phyloP scores from a whole-genome alignment of 1,140 invertebrate species.

The Diorhabda sublineata region DNA sequence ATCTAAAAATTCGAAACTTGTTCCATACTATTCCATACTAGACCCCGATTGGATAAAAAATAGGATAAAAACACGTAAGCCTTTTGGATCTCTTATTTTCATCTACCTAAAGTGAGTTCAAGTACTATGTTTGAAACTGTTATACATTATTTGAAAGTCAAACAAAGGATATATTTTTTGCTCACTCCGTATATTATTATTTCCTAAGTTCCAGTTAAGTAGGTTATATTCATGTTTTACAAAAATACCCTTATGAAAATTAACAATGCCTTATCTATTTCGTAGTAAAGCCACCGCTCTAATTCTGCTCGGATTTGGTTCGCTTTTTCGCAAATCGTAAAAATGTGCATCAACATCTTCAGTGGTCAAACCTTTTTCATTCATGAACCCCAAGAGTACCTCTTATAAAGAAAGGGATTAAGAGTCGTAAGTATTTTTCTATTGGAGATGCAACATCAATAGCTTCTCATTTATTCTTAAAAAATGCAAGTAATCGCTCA shows the following conservation, averaged over 20 bases:
- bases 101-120: too few species aligned
- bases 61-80: too few species aligned
- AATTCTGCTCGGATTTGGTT: not conserved
- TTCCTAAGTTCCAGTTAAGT: too few species aligned
- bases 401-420: constrained; percentile 29
- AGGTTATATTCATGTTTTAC: not conserved
- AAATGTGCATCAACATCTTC: constrained; percentile 43
- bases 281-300: not conserved
- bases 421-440: constrained; percentile 21
- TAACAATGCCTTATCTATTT: not conserved
- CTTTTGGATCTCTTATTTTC: too few species aligned
- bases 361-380: constrained; percentile 37
- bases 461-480: constrained; percentile 10
- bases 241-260: not conserved
- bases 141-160: too few species aligned
- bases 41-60: too few species aligned
- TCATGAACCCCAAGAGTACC: constrained; percentile 26
- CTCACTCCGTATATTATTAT: too few species aligned
- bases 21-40: too few species aligned
- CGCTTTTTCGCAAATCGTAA: constrained; percentile 29
- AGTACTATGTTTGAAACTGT: too few species aligned
- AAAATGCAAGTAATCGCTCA: constrained; percentile 18
- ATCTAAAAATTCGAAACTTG: too few species aligned
- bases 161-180: too few species aligned
- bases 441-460: constrained; percentile 9